Evolutionary conservation across 2,113 vertebrate genomes (phyloP), one percentile per base, ranked within the genome.

Genomic region (Zosterops lateralis): DNA sequence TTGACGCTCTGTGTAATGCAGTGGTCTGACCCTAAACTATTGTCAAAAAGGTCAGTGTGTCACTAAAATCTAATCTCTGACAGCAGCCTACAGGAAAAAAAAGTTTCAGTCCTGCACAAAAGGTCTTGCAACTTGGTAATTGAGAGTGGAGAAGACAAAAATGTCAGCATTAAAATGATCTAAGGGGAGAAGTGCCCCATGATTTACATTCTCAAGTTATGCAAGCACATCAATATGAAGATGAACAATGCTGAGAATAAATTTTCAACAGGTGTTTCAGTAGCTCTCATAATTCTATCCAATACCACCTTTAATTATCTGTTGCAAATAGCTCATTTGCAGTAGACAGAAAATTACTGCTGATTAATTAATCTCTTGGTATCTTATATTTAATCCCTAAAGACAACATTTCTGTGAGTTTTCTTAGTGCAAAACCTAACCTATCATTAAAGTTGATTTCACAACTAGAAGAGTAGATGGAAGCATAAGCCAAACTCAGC

Each of bases 291-390:
- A 81, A 67, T 80, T 94, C 57, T 65, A 67, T n/a, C n/a, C 50
- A 60, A 65, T 45, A 61, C 8, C 8, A 6, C 8, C 9, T 91
- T 92, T 87, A 94, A 93, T 91, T 81, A 92, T 65, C 65, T 81
- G 38, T 58, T 89, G 62, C 71, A 91, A 87, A 91, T 73, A 87
- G 53, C 61, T 89, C 87, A 87, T 92, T 94, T 95, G 74, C 66
- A 82, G 47, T 32, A 92, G 66, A 65, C 4, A 5, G 80, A 79
- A 92, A 94, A 92, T 91, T 93, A 83, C 47, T 77, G 72, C 74
- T 92, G 58, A 84, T 84, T 90, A 93, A 91, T 93, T 91, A 89
- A 91, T 94, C 90, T 80, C 89, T 83, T 62, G 82, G 60, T 64
- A 48, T 67, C 18, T 48, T 31, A 62, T 31, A 64, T 77, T 60